Base-by-base conservation (phyloP, 2,113 vertebrate genomes). In the Mirounga angustirostris region DNA sequence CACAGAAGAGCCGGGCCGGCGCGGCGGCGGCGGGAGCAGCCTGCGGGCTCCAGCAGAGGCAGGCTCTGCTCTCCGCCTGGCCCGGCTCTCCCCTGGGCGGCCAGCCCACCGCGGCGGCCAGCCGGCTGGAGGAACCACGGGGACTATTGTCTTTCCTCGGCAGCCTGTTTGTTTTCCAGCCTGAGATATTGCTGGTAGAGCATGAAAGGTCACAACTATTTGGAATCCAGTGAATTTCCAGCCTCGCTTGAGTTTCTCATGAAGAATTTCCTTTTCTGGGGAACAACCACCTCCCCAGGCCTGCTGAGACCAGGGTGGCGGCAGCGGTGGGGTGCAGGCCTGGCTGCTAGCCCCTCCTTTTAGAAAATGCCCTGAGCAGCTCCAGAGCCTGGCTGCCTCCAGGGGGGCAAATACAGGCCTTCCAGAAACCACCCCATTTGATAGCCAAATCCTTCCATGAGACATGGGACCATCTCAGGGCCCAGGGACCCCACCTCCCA, bases 191-290 rank as follows among this genome's bases (percentile, higher is more conserved):
- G 93, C 96, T 96, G 87, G 93, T 94, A 82, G 94, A 98, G 92
- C 94, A 92, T 91, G 86, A 97, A 97, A 98, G 97, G 98, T 98
- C 96, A 97, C 73, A 92, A 93, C 61, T 90, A 96, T 94, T 91
- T 97, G 96, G 95, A 97, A 97, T 96, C 97, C 86, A 93, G 91
- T 95, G 97, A 97, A 93, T 96, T 96, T 97, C 91, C 95, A 97
- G 96, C 82, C 96, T 87, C 2, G 1, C 81, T 89, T 63, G 97
- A 71, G 76, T 89, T 97, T 98, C 80, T 96, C 88, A 65, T 80
- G 67, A 74, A 92, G 90, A 94, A 97, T 97, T 95, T 97, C 97
- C 97, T 97, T 98, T 98, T 96, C 97, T 98, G 89, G 97, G 87
- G 95, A 95, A 97, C 30, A 92, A 24, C 65, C 30, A 65, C 84